Evolutionary conservation across 1,140 invertebrate species (phyloP).

Genomic region (Drosophila nebulosa): DNA sequence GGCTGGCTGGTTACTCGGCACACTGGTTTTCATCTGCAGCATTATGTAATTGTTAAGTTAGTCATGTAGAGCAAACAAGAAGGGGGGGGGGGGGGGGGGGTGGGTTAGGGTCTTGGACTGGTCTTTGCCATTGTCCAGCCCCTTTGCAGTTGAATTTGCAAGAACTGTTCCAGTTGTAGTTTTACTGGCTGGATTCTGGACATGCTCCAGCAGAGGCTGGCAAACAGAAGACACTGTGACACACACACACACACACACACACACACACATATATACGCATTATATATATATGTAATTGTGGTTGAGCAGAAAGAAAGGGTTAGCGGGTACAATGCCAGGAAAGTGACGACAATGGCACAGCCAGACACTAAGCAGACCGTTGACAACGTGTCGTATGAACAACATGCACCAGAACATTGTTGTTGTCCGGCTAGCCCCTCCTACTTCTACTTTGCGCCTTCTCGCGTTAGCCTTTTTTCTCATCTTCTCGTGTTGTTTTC

Average conservation of each 20-base stretch:
- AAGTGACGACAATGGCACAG: conserved; percentile 4
- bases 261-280: not conserved
- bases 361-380: conserved; percentile 12
- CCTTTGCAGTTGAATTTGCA: conserved; percentile 5
- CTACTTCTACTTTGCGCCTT: no score
- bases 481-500: not conserved
- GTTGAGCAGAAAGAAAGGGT: no score
- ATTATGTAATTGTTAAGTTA: conserved; percentile 10
- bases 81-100: not conserved
- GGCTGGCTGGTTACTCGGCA: not conserved
- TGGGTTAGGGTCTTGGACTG: not conserved
- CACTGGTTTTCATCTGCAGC: not conserved
- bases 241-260: conserved; percentile 10
- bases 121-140: not conserved
- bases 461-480: not conserved
- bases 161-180: conserved; percentile 10
- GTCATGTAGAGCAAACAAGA: conserved; percentile 2
- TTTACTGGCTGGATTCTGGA: not conserved
- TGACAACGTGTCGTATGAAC: conserved; percentile 12
- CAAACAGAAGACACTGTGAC: not conserved
- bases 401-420: conserved; percentile 9
- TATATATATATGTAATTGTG: no score
- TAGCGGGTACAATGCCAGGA: no score
- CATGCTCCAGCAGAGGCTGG: conserved; percentile 5
- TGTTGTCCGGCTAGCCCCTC: not conserved